phyloP scores from a whole-genome alignment of 2,797 vertebrate species.

The Siniperca obscura region DNA sequence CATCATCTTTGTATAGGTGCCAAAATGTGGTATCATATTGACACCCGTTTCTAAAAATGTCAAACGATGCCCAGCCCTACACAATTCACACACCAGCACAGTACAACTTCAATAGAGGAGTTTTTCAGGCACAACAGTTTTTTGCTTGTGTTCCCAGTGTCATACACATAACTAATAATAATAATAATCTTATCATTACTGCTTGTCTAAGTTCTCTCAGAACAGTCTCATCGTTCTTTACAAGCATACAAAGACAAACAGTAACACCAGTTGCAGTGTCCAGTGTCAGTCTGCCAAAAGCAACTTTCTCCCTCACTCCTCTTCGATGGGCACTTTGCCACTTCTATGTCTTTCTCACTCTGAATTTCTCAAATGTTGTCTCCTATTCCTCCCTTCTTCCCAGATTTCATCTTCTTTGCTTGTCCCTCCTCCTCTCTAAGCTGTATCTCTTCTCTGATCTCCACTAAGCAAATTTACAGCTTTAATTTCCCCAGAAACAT shows the following conservation, averaged over 20 bases:
- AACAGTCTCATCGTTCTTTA: slow-evolving; percentile 10
- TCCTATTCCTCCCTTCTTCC: not conserved
- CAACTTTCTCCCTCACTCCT: slow-evolving; percentile 13
- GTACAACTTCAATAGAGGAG: not conserved
- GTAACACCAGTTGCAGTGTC: slow-evolving; percentile 6
- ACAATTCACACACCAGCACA: slow-evolving; percentile 15
- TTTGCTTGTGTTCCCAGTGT: slow-evolving; percentile 10
- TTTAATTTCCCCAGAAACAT: slow-evolving; percentile 79
- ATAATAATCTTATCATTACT: slow-evolving; percentile 16
- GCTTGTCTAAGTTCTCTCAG: slow-evolving; percentile 23
- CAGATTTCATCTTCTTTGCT: slow-evolving; percentile 5
- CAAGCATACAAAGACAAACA: not conserved
- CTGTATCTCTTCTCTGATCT: slow-evolving; percentile 45
- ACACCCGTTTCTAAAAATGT: not conserved
- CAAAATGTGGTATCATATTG: not conserved
- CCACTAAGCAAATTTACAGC: slow-evolving; percentile 74
- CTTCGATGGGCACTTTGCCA: not conserved
- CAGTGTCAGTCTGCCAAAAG: slow-evolving; percentile 27
- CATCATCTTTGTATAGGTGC: not conserved
- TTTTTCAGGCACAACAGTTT: not conserved
- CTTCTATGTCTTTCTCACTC: slow-evolving; percentile 1
- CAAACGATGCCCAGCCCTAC: not conserved
- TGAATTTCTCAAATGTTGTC: slow-evolving; percentile 11
- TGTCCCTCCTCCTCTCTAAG: not conserved
- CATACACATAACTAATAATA: slow-evolving; percentile 7